These are phyloP conservation scores for Junonia oenone DNA, from an alignment of 2,888 invertebrate genomes.

Conservation along the genomic window DNA sequence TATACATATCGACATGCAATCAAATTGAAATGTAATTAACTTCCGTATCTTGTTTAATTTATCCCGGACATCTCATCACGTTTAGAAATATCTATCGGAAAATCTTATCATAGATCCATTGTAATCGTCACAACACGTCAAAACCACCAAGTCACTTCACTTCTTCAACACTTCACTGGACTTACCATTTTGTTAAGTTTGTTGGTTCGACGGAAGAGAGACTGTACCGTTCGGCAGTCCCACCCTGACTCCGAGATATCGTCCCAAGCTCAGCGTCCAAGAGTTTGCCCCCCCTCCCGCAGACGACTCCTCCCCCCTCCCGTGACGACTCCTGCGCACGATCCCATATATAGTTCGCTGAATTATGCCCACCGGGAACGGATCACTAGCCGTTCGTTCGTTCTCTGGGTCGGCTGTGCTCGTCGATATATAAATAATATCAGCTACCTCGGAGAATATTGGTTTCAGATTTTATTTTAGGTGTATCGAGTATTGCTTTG, in stretches of 20 bases:
- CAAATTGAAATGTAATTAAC: too few species aligned
- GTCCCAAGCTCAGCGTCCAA: constrained; percentile 52
- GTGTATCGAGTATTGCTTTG: too few species aligned
- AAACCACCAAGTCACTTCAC: constrained; percentile 38
- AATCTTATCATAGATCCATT: not conserved
- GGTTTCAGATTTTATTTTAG: constrained; percentile 1
- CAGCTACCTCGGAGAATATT: constrained; percentile 41
- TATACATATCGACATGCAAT: too few species aligned
- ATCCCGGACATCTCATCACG: not conserved
- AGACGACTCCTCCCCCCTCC: constrained; percentile 37
- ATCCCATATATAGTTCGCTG: constrained; percentile 76
- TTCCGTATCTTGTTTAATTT: not conserved
- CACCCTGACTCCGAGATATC: constrained; percentile 72
- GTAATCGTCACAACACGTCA: too few species aligned
- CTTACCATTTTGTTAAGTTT: constrained; percentile 73
- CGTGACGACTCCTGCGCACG: constrained; percentile 38
- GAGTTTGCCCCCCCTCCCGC: constrained; percentile 40
- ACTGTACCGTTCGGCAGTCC: constrained; percentile 75
- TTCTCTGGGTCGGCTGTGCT: constrained; percentile 47
- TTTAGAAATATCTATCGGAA: not conserved
- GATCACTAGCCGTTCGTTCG: constrained; percentile 55
- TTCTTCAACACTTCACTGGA: constrained; percentile 42
- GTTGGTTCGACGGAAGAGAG: constrained; percentile 72
- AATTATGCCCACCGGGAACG: constrained; percentile 48
- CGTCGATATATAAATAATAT: constrained; percentile 54